Percentiles rank a stretch among this genome's conserved stretches.
Evolutionary conservation across 2,888 invertebrate species (phyloP).

Genomic region (Diarsia brunnea): DNA sequence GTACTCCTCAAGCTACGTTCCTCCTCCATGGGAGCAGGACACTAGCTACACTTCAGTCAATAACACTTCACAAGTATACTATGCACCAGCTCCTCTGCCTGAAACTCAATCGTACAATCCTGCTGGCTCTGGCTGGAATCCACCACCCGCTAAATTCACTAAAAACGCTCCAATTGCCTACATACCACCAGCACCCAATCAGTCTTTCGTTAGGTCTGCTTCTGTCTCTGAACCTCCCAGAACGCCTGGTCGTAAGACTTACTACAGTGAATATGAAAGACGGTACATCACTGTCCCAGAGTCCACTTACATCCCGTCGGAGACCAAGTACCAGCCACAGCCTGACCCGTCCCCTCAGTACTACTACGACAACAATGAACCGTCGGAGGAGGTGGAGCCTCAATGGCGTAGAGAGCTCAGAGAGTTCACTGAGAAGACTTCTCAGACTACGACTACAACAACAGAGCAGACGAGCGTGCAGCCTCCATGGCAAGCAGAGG

Average conservation of each 20-base stretch:
- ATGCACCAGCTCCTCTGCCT: conserved; percentile 77
- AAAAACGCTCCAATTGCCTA: conserved; percentile 84
- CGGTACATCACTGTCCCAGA: conserved; percentile 88
- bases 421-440: conserved; percentile 87
- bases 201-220: conserved; percentile 85
- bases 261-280: conserved; percentile 88
- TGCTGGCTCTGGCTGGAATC: conserved; percentile 78
- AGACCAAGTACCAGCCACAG: conserved; percentile 85
- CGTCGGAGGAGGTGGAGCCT: conserved; percentile 82
- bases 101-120: conserved; percentile 70
- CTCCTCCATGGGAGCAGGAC: conserved; percentile 89
- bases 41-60: conserved; percentile 78
- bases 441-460: conserved; percentile 78
- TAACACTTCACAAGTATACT: conserved; percentile 77
- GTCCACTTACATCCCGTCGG: conserved; percentile 85
- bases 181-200: conserved; percentile 88
- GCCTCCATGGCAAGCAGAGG: conserved; percentile 86
- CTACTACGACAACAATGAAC: conserved; percentile 87
- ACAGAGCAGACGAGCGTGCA: conserved; percentile 78
- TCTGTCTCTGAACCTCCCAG: conserved; percentile 76
- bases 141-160: conserved; percentile 78
- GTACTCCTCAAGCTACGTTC: conserved; percentile 85
- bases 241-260: conserved; percentile 85
- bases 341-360: conserved; percentile 87
- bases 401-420: conserved; percentile 88